Percentiles rank a stretch among this genome's conserved stretches.
phyloP scores from a whole-genome alignment of 2,888 invertebrate species.

The Dolichomitus sp. region DNA sequence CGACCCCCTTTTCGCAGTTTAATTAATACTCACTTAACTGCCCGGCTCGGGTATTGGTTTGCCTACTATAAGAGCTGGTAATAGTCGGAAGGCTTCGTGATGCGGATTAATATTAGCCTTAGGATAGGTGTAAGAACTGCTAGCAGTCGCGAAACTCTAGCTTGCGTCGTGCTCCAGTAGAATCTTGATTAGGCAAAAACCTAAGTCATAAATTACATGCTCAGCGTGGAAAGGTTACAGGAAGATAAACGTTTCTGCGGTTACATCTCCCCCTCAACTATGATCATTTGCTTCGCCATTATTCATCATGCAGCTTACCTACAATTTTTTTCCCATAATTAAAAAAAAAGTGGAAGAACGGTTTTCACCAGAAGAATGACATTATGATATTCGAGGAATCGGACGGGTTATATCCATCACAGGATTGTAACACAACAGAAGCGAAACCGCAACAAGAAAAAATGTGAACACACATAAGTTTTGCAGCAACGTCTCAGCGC shows the following conservation, averaged over 20 bases:
- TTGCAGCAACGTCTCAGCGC: slow-evolving; percentile 1
- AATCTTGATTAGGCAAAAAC: slow-evolving; percentile 11
- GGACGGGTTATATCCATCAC: slow-evolving; percentile 1
- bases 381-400: slow-evolving; percentile 49
- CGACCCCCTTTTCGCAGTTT: slow-evolving; percentile 24
- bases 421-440: slow-evolving; percentile 3
- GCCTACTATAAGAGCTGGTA: not conserved
- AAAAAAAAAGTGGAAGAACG: slow-evolving; percentile 10
- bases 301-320: slow-evolving; percentile 1
- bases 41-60: not conserved
- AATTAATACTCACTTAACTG: slow-evolving; percentile 31
- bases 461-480: not conserved
- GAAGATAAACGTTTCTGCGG: slow-evolving; percentile 46
- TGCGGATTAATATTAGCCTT: slow-evolving; percentile 15
- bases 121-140: slow-evolving; percentile 1
- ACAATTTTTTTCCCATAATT: not conserved
- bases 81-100: slow-evolving; percentile 2
- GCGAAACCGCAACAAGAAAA: slow-evolving; percentile 8
- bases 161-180: slow-evolving; percentile 13
- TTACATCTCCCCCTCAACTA: slow-evolving; percentile 15
- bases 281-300: slow-evolving; percentile 28
- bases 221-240: slow-evolving; percentile 44
- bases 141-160: not conserved
- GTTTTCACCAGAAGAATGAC: slow-evolving; percentile 6
- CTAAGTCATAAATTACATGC: slow-evolving; percentile 35